These are phyloP conservation scores for Selene dorsalis DNA, from an alignment of 2,797 vertebrate species.

Conservation along the genomic window DNA sequence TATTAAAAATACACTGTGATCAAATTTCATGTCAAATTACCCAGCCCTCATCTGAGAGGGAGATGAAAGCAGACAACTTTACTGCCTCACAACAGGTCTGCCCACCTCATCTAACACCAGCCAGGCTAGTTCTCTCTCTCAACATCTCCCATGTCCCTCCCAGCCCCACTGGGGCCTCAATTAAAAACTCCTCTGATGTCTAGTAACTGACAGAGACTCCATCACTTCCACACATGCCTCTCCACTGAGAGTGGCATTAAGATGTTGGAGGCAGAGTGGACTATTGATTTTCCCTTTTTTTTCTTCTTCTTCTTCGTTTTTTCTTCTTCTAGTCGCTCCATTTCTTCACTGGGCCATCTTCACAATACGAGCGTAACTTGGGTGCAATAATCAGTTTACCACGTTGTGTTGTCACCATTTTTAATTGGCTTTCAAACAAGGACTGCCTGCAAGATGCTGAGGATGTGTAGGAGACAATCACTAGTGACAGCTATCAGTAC, in stretches of 20 bases:
- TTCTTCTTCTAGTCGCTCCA: slow-evolving; percentile 56
- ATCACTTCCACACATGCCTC: slow-evolving; percentile 79
- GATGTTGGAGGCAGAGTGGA: slow-evolving; percentile 81
- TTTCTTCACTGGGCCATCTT: slow-evolving; percentile 65
- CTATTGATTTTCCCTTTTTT: slow-evolving; percentile 81
- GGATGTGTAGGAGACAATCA: slow-evolving; percentile 71
- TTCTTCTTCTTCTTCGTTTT: neutral
- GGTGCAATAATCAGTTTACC: slow-evolving; percentile 76
- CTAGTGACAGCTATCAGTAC: slow-evolving; percentile 78
- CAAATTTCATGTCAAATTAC: slow-evolving; percentile 18
- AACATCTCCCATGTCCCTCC: slow-evolving; percentile 55
- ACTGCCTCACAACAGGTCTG: slow-evolving; percentile 28
- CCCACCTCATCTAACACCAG: slow-evolving; percentile 44
- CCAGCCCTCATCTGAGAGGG: neutral
- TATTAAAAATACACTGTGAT: slow-evolving; percentile 2
- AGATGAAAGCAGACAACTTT: slow-evolving; percentile 27
- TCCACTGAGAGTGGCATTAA: slow-evolving; percentile 80
- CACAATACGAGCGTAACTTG: slow-evolving; percentile 60
- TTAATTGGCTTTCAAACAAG: slow-evolving; percentile 82
- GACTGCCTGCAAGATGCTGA: slow-evolving; percentile 51
- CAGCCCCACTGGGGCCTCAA: slow-evolving; percentile 72
- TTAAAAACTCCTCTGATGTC: slow-evolving; percentile 83
- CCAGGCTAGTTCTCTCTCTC: slow-evolving; percentile 49
- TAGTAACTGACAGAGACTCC: slow-evolving; percentile 81
- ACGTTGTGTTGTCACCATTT: slow-evolving; percentile 73